phyloP scores from a whole-genome alignment of 2,797 vertebrate genomes.

The Tokudaia tokunoshimensis region DNA sequence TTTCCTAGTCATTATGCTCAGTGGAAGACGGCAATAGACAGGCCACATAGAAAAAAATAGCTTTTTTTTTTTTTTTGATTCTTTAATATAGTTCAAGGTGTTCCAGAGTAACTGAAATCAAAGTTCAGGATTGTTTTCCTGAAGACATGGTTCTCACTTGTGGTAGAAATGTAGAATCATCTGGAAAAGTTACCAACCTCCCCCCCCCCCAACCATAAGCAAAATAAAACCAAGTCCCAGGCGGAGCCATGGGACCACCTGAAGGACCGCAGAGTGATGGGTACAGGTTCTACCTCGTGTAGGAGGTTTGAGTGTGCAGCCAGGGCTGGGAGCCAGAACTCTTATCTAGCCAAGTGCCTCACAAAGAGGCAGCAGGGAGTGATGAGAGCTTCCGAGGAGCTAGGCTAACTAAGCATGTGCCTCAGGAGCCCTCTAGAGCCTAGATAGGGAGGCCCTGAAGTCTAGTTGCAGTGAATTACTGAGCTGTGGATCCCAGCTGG shows the following conservation, averaged over 20 bases:
- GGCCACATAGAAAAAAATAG: neutral
- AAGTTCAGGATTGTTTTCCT: neutral
- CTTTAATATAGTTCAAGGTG: slow-evolving; percentile 8
- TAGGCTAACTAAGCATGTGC: neutral
- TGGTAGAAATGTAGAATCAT: slow-evolving; percentile 41
- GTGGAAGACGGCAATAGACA: neutral
- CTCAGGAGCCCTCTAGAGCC: neutral
- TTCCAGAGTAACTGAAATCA: neutral
- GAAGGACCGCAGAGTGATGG: neutral
- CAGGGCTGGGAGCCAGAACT: neutral
- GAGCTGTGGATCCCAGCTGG: neutral
- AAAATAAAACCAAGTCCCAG: neutral
- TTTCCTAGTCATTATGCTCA: neutral
- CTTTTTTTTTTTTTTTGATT: neutral
- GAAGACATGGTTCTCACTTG: neutral
- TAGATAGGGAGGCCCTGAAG: neutral
- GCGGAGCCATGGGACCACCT: neutral
- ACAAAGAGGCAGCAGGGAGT: neutral
- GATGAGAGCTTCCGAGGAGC: neutral
- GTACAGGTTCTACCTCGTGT: neutral
- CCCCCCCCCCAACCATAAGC: neutral
- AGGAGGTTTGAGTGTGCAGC: neutral
- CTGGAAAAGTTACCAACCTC: neutral
- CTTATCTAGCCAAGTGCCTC: neutral
- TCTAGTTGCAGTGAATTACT: neutral